Base-by-base conservation (phyloP, 2,888 invertebrate species). In the Mimachlamys varia region DNA sequence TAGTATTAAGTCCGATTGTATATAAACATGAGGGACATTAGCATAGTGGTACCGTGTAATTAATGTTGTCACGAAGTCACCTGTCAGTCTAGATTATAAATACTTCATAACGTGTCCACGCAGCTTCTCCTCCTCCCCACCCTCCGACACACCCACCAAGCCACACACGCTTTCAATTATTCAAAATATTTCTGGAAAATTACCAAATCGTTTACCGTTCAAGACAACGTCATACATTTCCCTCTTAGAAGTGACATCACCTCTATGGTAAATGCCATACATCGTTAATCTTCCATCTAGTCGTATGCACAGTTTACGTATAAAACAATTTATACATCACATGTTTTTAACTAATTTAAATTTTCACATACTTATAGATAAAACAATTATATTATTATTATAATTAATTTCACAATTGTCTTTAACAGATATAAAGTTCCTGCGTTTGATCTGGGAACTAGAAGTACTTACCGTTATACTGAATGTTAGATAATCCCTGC, bases 1-100 rank as follows among this genome's bases (percentile, higher is more conserved):
- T 76, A 76, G 76, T 76, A 76, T 76, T 76, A 27, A 76, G 22
- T 76, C n/a, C n/a, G 62, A 62, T 76, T 76, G 76, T 76, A 76
- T 76, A 76, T 76, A 76, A 76, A 76, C 76, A 76, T 76, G 76
- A 76, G 76, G 76, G 12, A 76, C 76, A 76, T 33, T 62, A 62
- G 62, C n/a, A 22, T n/a, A 3, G 22, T 62, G 7, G 3, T 33
- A 10, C 27, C 12, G 76, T 62, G 62, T 76, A 27, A 76, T 17
- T 33, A 12, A 76, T 13, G 27, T 2, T 33, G 76, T 33, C 76
- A 76, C 27, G 33, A 76, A 76, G 76, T 76, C 33, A 76, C 33
- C 27, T 33, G 76, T 76, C 33, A 76, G 10, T 33, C 27, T 1
- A 76, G 76, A 33, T 33, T 15, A 33, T 76, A 33, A 76, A 76